phyloP scores from a whole-genome alignment of 2,797 vertebrate species.

The Pempheris klunzingeri region DNA sequence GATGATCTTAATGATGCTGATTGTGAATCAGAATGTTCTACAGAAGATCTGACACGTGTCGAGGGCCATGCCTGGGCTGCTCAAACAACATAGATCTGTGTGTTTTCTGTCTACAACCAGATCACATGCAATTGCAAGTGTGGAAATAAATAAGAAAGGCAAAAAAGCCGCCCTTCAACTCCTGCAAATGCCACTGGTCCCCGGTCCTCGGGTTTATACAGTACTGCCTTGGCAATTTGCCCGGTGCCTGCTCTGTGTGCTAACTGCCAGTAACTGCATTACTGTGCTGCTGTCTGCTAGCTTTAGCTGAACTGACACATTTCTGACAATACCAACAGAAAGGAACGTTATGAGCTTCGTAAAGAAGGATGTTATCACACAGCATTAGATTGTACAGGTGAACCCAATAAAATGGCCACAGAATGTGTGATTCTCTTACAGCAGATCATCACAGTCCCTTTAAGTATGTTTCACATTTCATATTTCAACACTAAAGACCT shows the following conservation, averaged over 20 bases:
- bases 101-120: not conserved
- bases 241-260: constrained; percentile 19
- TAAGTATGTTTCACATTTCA: not conserved
- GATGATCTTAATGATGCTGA: not conserved
- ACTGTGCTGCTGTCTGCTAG: not conserved
- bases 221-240: constrained; percentile 44
- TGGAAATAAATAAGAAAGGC: not conserved
- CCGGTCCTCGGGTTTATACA: constrained; percentile 12
- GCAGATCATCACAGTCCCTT: not conserved
- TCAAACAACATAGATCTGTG: not conserved
- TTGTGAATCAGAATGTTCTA: not conserved
- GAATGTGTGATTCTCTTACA: not conserved
- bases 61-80: not conserved
- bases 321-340: not conserved
- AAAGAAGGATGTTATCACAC: not conserved
- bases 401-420: not conserved
- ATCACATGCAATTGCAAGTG: not conserved
- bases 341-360: not conserved
- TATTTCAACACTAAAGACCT: not conserved
- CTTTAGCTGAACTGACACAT: constrained; percentile 5
- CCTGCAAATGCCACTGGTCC: constrained; percentile 9
- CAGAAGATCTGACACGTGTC: not conserved
- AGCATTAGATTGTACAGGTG: not conserved
- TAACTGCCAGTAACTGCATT: constrained; percentile 20
- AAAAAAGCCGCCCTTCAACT: not conserved